A percentile compares a stretch with the other conserved stretches of the same genome.
Conservation (phyloP, 2,888 invertebrate species). For the Trissolcus brochymenae region DNA sequence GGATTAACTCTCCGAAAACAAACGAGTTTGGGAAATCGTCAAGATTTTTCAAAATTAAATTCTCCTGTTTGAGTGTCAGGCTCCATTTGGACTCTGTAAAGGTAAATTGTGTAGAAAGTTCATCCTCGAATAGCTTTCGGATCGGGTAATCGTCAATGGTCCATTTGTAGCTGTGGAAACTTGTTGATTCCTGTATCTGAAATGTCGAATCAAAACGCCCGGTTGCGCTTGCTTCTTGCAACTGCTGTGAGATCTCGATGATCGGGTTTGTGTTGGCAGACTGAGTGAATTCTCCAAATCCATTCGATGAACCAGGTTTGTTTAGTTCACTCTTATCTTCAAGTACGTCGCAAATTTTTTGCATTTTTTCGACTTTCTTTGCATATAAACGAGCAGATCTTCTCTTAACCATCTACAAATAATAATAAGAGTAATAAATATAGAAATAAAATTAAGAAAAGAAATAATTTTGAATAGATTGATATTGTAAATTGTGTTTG, state of each 20-base stretch:
- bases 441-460: too few relatives aligned
- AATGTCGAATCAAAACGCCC: background rate
- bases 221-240: too few relatives aligned
- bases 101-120: background rate
- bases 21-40: background rate
- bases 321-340: background rate
- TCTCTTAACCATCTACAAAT: background rate
- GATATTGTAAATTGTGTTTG: too few relatives aligned
- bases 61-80: background rate
- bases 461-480: too few relatives aligned
- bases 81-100: constrained; percentile 4
- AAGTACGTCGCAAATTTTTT: background rate
- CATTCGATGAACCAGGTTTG: background rate
- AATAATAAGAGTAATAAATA: background rate
- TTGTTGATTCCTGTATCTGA: background rate
- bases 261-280: too few relatives aligned
- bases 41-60: background rate
- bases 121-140: background rate
- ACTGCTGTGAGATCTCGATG: too few relatives aligned
- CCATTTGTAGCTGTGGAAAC: constrained; percentile 3
- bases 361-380: background rate
- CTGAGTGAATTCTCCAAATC: too few relatives aligned
- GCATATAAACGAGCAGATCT: background rate
- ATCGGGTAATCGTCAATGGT: constrained; percentile 9
- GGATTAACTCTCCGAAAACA: background rate